These are phyloP conservation scores for Cairina moschata DNA, from an alignment of 2,113 vertebrate genomes.

Conservation along the genomic window DNA sequence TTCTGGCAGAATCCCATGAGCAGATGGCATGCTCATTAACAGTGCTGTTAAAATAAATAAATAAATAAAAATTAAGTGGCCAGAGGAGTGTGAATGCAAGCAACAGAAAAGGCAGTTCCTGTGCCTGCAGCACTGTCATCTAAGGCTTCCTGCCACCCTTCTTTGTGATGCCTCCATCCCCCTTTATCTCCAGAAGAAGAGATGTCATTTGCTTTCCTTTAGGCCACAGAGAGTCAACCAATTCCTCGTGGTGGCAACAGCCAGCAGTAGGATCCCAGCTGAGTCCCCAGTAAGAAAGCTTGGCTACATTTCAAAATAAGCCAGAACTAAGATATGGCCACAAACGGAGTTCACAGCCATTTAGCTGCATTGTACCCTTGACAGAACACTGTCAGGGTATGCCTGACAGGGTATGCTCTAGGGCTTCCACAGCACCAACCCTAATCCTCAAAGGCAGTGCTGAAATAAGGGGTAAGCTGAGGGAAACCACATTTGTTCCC, in stretches of 20 bases:
- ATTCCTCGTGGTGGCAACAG: not conserved
- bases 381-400: not conserved
- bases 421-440: not conserved
- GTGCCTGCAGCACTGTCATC: not conserved
- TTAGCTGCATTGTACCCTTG: accelerated
- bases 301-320: not conserved
- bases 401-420: not conserved
- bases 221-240: not conserved
- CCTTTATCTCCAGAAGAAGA: not conserved
- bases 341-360: not conserved
- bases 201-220: not conserved
- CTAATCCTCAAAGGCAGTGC: not conserved
- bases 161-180: not conserved
- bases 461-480: not conserved
- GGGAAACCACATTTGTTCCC: not conserved
- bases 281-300: not conserved
- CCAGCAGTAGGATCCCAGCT: not conserved
- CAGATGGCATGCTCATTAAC: not conserved
- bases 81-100: not conserved
- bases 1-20: not conserved
- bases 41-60: not conserved
- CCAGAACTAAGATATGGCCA: not conserved
- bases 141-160: not conserved
- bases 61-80: not conserved
- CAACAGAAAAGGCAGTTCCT: not conserved